Evolutionary conservation across 1,140 invertebrate genomes (phyloP).

Genomic region (Drosophila subpulchrella): DNA sequence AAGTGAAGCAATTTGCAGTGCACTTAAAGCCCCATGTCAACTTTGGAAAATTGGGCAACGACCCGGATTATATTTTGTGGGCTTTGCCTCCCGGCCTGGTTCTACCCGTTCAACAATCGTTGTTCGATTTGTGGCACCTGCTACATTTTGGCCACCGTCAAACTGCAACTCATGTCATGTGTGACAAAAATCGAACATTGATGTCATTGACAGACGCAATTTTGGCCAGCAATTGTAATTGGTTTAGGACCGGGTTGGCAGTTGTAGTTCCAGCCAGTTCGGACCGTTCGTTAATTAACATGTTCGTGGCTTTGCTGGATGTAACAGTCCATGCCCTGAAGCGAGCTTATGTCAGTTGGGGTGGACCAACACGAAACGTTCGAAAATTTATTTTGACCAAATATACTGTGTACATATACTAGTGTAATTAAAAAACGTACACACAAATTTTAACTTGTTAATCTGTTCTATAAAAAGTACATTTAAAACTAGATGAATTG

Average conservation of each 20-base stretch:
- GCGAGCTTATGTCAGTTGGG: conserved; percentile 14
- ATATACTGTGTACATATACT: no score
- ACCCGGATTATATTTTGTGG: conserved; percentile 22
- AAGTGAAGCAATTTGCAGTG: conserved; percentile 11
- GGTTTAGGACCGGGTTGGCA: conserved; percentile 40
- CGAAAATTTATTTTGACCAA: not conserved
- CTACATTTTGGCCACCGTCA: conserved; percentile 24
- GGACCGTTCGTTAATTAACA: conserved; percentile 62
- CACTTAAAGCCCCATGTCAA: not conserved
- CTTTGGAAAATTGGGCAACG: conserved; percentile 5
- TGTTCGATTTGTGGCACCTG: conserved; percentile 64
- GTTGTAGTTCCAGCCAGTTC: conserved; percentile 4
- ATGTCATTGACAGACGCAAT: conserved; percentile 60
- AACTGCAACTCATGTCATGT: conserved; percentile 22
- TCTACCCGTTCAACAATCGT: conserved; percentile 9
- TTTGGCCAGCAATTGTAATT: conserved; percentile 66
- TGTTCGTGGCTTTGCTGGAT: conserved; percentile 42
- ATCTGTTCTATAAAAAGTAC: no score
- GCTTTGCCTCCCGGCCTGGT: not conserved
- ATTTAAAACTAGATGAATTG: no score
- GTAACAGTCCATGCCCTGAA: not conserved
- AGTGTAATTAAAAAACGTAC: no score
- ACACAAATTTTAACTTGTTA: no score
- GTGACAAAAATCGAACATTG: conserved; percentile 68
- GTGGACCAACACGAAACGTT: not conserved